Conservation (phyloP, 2,888 invertebrate genomes). For the Empis livida region DNA sequence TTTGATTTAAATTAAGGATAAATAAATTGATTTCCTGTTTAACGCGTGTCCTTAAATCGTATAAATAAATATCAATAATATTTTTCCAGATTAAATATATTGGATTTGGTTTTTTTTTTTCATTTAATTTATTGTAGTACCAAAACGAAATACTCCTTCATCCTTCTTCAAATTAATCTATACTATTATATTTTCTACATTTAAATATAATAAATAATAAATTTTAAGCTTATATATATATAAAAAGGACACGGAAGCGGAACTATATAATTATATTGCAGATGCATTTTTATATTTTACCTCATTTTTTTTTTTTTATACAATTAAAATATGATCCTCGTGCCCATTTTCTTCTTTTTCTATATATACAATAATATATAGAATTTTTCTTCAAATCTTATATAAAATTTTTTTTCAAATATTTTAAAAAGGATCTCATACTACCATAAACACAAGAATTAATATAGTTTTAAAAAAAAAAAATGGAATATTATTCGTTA, state of each 20-base stretch:
- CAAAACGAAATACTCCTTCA: not conserved
- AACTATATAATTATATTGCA: slow-evolving; percentile 13
- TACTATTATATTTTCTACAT: not conserved
- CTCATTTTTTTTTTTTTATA: too few species aligned
- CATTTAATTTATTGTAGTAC: not conserved
- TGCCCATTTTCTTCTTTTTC: too few species aligned
- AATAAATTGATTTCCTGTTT: slow-evolving; percentile 11
- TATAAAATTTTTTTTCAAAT: too few species aligned
- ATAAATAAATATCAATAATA: not conserved
- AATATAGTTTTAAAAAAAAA: too few species aligned
- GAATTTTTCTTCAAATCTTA: too few species aligned
- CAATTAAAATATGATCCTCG: too few species aligned
- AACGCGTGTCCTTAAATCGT: slow-evolving; percentile 7
- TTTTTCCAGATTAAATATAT: too few species aligned
- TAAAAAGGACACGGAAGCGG: slow-evolving; percentile 7
- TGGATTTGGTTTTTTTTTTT: not conserved
- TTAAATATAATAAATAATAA: not conserved
- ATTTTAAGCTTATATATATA: not conserved
- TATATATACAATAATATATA: too few species aligned
- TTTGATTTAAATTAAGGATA: too few species aligned
- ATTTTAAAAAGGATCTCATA: too few species aligned
- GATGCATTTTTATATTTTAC: slow-evolving; percentile 4
- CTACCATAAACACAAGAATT: too few species aligned
- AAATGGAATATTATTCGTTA: too few species aligned
- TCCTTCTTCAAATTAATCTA: not conserved